Evolutionary conservation across 2,113 vertebrate genomes (phyloP).

Genomic region (Odontesthes bonariensis): DNA sequence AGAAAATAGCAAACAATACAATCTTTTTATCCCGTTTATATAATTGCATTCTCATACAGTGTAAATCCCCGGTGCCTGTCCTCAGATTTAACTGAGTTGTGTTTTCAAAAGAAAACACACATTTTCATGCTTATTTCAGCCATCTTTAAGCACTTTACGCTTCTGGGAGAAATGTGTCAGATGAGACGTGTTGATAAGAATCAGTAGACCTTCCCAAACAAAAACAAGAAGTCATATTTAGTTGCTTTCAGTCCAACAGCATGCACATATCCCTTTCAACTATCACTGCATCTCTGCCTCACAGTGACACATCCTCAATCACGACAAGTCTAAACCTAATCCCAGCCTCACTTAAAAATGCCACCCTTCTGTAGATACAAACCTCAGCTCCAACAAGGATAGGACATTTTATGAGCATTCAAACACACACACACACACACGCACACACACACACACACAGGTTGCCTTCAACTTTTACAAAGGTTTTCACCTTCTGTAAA

Average conservation of each 20-base stretch:
- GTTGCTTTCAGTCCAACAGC: neutral
- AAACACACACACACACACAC: neutral
- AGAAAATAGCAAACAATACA: too few species aligned
- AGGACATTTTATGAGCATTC: neutral
- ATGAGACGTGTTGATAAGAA: neutral
- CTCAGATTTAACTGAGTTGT: neutral
- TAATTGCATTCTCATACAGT: neutral
- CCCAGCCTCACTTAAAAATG: neutral
- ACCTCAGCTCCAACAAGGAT: too few species aligned
- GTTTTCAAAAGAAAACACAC: neutral
- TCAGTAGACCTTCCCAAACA: neutral
- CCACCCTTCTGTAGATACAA: too few species aligned
- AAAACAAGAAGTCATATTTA: neutral
- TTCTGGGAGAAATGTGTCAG: neutral
- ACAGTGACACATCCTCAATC: neutral
- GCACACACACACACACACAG: neutral
- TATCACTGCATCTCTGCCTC: neutral
- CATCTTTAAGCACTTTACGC: neutral
- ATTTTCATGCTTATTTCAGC: neutral
- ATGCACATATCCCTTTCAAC: neutral
- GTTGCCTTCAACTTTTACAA: slow-evolving; percentile 21
- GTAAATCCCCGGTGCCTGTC: neutral
- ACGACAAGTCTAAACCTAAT: neutral
- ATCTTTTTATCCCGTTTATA: too few species aligned
- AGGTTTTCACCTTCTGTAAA: slow-evolving; percentile 15